phyloP scores from a whole-genome alignment of 2,797 vertebrate genomes.

The Urocyon cinereoargenteus region DNA sequence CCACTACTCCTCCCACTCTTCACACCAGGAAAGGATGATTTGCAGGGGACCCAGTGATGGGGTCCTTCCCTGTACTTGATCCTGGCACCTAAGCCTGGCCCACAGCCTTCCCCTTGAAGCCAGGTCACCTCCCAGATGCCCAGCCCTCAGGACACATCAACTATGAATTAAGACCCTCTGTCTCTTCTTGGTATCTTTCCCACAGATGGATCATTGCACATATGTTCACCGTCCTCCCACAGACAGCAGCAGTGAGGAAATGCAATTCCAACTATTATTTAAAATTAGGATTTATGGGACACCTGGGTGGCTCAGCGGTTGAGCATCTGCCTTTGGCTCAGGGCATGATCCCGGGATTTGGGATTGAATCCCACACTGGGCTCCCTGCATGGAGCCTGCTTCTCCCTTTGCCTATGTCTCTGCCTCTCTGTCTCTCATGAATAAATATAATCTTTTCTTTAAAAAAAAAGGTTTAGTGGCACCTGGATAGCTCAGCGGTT shows the following conservation, averaged over 20 bases:
- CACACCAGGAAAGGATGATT: background rate
- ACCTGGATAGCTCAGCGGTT: too few relatives aligned
- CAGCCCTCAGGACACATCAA: background rate
- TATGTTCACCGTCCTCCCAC: background rate
- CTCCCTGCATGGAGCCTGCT: too few relatives aligned
- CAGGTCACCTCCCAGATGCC: background rate
- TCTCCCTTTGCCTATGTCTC: too few relatives aligned
- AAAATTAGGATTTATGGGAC: background rate
- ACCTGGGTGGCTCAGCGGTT: too few relatives aligned
- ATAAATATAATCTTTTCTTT: too few relatives aligned
- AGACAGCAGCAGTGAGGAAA: background rate
- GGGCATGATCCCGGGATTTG: too few relatives aligned
- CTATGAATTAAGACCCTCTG: background rate
- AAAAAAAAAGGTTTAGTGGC: too few relatives aligned
- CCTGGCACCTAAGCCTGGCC: background rate
- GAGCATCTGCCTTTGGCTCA: too few relatives aligned
- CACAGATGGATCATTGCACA: background rate
- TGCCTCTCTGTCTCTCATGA: too few relatives aligned
- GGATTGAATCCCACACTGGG: too few relatives aligned
- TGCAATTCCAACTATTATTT: background rate
- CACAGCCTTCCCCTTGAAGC: background rate
- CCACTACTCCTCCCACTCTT: background rate
- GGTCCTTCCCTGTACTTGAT: background rate
- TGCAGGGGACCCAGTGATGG: background rate
- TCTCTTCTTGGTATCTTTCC: background rate